Base-by-base conservation (phyloP, 2,113 vertebrate genomes). In the Crotophaga sulcirostris region DNA sequence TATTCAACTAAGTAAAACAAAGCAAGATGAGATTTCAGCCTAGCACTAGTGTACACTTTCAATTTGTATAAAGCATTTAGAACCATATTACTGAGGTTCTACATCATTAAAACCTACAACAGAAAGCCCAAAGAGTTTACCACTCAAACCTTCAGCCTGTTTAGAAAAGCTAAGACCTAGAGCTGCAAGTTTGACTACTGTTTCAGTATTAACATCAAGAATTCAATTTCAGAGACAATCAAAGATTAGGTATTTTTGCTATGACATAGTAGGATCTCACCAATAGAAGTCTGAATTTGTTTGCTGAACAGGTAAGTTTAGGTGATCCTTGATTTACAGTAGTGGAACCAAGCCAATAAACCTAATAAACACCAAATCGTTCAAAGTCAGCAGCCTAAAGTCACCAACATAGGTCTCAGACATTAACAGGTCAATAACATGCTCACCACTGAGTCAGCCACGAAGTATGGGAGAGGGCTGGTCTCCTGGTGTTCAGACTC, bases 11-110 rank as follows among this genome's bases (percentile, higher is more conserved):
- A 86, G 45, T 29, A 76, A 88, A 82, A 68, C 9, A 74, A 56
- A 78, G 23, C 23, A 78, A 82, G 38, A 73, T 2, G 4, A 75
- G 5, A 6, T 40, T 75, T 80, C 0, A 0, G 14, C 33, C 44
- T 38, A 14, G 7, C 36, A 44, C 49, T 42, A 55, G 38, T 34
- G 82, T 60, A 91, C 44, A 72, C 31, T 56, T 47, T 7, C 31
- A 52, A 76, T 47, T 7, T 72, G n/a, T 64, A 68, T 36, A 52
- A 47, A 58, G 13, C 77, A n/a, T 52, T 62, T 54, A 13, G 20
- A 86, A 60, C 17, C 6, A 24, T 44, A 47, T n/a, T 83, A 23
- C 23, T 75, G 4, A 89, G 75, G 31, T 40, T 31, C 33, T 69
- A 79, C 40, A 78, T 11, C 2, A 1, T 44, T 44, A 82, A 79